Conservation (phyloP, 2,797 vertebrate species). For the Mus spretus region DNA sequence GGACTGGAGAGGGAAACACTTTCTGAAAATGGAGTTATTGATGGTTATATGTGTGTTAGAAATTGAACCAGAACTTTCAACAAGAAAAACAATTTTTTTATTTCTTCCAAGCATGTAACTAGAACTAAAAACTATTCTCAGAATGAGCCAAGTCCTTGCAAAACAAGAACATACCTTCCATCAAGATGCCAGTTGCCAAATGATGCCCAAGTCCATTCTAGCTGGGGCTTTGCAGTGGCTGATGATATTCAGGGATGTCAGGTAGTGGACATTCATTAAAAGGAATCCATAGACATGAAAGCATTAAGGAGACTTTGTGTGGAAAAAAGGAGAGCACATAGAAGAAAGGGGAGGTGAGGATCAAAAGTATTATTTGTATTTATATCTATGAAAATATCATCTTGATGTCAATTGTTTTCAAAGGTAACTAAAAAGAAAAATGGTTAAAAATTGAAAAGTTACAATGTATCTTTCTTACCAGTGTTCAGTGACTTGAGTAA, state of each 20-base stretch:
- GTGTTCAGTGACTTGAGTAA: not conserved
- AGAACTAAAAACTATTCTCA: not conserved
- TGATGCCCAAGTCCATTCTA: not conserved
- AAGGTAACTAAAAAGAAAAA: not conserved
- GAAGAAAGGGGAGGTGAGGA: not conserved
- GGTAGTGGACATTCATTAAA: not conserved
- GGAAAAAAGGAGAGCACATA: not conserved
- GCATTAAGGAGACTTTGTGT: not conserved
- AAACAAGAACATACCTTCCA: no score
- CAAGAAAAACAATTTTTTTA: not conserved
- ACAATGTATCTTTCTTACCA: not conserved
- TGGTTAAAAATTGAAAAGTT: not conserved
- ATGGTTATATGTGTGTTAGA: not conserved
- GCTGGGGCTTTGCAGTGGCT: not conserved
- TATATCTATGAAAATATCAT: not conserved
- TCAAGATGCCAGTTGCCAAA: not conserved
- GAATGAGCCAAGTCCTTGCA: not conserved
- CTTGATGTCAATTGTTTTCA: not conserved
- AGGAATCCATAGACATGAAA: not conserved
- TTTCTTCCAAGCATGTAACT: not conserved
- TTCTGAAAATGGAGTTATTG: not conserved
- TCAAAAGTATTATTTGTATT: not conserved
- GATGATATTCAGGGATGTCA: not conserved
- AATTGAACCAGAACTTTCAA: not conserved
- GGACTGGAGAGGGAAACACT: not conserved